Conservation (phyloP, 2,888 invertebrate genomes). For the Agrochola lota region DNA sequence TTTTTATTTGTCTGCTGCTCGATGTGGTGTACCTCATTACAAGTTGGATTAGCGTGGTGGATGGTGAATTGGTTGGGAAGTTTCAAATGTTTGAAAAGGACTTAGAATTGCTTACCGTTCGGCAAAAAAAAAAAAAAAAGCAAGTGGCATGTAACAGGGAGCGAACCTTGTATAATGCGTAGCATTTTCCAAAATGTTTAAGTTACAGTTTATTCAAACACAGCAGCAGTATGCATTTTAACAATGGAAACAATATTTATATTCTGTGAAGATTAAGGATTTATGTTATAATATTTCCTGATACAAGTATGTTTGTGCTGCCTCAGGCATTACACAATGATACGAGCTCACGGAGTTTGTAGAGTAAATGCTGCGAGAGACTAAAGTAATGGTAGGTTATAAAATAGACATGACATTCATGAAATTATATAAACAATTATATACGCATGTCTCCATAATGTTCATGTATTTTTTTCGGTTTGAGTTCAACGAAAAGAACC, state of each 20-base stretch:
- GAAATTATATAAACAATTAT: no score
- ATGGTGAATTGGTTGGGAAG: not conserved
- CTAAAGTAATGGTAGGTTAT: not conserved
- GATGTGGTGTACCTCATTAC: not conserved
- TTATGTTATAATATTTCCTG: not conserved
- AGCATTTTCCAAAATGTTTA: not conserved
- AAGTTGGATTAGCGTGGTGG: constrained; percentile 7
- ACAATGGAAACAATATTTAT: not conserved
- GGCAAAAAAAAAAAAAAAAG: no score
- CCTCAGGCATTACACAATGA: not conserved
- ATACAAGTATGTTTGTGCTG: not conserved
- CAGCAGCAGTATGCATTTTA: not conserved
- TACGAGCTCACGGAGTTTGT: not conserved
- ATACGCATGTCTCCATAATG: no score
- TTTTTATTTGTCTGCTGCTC: no score
- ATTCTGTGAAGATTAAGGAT: not conserved
- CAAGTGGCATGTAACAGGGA: not conserved
- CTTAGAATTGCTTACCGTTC: not conserved
- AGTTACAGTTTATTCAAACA: not conserved
- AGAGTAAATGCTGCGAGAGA: not conserved
- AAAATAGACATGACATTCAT: not conserved
- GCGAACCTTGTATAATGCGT: not conserved
- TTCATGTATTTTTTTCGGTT: not conserved
- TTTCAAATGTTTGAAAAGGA: no score
- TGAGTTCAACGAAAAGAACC: not conserved